Evolutionary conservation across 2,797 vertebrate species (phyloP).

Genomic region (Anguilla marmorata): DNA sequence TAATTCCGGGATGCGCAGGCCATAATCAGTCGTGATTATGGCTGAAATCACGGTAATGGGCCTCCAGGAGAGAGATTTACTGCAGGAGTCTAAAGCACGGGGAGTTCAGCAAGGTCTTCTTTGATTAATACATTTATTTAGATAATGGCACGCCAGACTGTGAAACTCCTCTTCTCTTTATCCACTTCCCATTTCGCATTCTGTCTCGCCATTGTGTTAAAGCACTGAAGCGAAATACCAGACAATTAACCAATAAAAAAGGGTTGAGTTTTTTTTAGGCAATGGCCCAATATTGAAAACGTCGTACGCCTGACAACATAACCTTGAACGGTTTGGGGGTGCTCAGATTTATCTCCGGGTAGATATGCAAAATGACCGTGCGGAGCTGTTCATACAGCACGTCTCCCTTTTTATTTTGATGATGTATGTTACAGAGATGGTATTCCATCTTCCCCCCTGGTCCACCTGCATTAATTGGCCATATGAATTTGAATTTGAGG

Average conservation of each 20-base stretch:
- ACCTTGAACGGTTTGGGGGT: not conserved
- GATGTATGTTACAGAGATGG: not conserved
- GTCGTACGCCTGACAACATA: not conserved
- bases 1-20: not conserved
- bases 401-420: not conserved
- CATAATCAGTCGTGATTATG: slow-evolving; percentile 6
- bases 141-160: not conserved
- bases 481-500: not conserved
- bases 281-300: not conserved
- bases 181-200: not conserved
- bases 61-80: not conserved
- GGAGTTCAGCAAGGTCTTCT: not conserved
- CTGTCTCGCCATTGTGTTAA: not conserved
- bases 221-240: not conserved
- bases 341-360: not conserved
- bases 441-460: not conserved
- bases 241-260: not conserved
- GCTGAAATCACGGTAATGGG: not conserved
- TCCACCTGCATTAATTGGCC: not conserved
- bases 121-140: slow-evolving; percentile 13
- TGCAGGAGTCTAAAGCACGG: not conserved
- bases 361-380: not conserved
- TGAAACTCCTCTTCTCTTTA: not conserved
- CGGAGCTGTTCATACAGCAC: not conserved
- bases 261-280: not conserved